These are phyloP conservation scores for Odontophorus gujanensis DNA, from an alignment of 2,113 vertebrate genomes.

Conservation along the genomic window DNA sequence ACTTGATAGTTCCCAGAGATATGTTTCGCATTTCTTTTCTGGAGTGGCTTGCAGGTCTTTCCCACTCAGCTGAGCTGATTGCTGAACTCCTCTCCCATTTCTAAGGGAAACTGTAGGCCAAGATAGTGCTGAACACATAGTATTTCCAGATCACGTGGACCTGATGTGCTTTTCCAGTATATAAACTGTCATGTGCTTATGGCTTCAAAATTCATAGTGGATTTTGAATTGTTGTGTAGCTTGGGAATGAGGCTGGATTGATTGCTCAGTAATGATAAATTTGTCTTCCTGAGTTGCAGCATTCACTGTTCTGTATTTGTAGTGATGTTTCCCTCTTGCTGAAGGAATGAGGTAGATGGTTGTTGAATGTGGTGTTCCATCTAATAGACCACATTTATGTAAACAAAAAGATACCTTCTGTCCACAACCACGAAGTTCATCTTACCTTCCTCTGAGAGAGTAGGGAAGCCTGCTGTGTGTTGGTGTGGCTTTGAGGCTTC, in stretches of 20 bases:
- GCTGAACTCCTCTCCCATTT: neutral
- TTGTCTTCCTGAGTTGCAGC: neutral
- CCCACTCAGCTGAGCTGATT: neutral
- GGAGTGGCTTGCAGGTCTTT: neutral
- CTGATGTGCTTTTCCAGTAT: neutral
- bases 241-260: neutral
- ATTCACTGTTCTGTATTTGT: neutral
- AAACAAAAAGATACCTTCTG: neutral
- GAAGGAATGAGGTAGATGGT: neutral
- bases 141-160: neutral
- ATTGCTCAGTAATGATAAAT: neutral
- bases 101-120: neutral
- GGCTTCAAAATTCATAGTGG: neutral
- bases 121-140: neutral
- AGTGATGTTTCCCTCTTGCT: neutral
- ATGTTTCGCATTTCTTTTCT: neutral
- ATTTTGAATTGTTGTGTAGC: neutral
- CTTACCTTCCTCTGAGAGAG: neutral
- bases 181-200: neutral
- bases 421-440: neutral
- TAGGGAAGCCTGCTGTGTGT: neutral
- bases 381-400: neutral
- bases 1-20: neutral
- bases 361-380: neutral
- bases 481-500: neutral